Base-by-base conservation (phyloP, 2,888 invertebrate species). In the Kuschelorhynchus macadamiae region DNA sequence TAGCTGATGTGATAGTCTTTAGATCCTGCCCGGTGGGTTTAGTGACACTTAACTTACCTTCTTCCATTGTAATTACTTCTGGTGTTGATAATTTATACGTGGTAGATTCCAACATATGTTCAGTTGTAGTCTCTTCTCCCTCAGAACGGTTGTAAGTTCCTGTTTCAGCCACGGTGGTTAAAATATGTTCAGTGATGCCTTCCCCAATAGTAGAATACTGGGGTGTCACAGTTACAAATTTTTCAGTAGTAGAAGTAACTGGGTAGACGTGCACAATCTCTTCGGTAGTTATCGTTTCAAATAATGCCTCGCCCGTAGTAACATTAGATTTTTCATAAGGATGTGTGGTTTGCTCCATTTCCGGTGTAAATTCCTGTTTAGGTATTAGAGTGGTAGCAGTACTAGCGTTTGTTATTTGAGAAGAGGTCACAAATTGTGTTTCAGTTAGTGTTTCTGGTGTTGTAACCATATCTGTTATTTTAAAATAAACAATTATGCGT, bases 381-480 rank as follows among this genome's bases (percentile, higher is more conserved):
- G 71, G 50, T 74, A 77, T 78, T 78, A 77, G 74, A 74, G 75
- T 78, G 74, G 76, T 77, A 77, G 78, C 76, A 74, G 77, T 74
- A 72, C 76, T 75, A 76, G 76, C 76, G 69, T 75, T 78, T 73
- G 78, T 79, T 77, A 77, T 78, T 78, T 77, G 78, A 75, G 76
- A 75, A 72, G 66, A 65, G 71, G 74, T 76, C 77, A 76, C 77
- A 71, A 76, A 75, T 79, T 78, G 78, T 78, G 80, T 81, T 80
- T 82, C 82, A 68, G 81, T 83, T 83, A 83, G 82, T 83, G 82
- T 80, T 79, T 80, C 80, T 75, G 82, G 78, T 78, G 83, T 83
- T 77, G 81, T 78, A 74, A 78, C 82, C 80, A 80, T 79, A 82
- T 84, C 84, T 83, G 82, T 83, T 83, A 81, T 81, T 79, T 77